Base-by-base conservation (phyloP, 2,113 vertebrate genomes). In the Pseudopipra pipra region DNA sequence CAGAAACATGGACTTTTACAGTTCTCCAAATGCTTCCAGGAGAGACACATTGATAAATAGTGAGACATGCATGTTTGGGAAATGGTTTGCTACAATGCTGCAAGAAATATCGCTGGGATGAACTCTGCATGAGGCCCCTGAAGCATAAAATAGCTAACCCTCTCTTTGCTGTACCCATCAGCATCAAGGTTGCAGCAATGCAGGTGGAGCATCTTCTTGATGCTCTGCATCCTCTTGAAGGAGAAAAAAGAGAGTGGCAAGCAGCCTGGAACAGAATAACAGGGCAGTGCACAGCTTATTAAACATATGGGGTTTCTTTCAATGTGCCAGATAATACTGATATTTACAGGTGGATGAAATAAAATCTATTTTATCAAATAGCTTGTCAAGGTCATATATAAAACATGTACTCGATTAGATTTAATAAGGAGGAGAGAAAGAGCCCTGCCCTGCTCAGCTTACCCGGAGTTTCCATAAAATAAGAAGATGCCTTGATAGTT, bases 221-320 rank as follows among this genome's bases (percentile, higher is more conserved):
- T 49, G 33, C 14, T 83, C 51, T 78, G 28, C 30, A 52, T 67
- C 51, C 61, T 78, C 62, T 41, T 52, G 33, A 61, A 71, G 21
- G 9, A 96, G 37, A 59, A 80, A 62, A 37, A 35, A 63, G 27
- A 59, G 33, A 80, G 39, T 3, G 2, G 55, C 58, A 70, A 77
- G 37, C n/a, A 87, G 55, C 21, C 66, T 1, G 0, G 21, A 1
- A 3, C 14, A 56, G 52, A 75, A 41, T 27, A 71, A 61, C 22
- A 39, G 12, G 51, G 27, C 41, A 89, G 44, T 55, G 8, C 8
- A 6, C 5, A 12, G 44, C 47, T 61, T 75, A 76, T 76, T 20
- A 19, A 23, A 83, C 33, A 8, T 8, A 16, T 2, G 2, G 0
- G 0, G 0, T 6, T 31, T 24, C 43, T 83, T 41, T 22, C 47